Base-by-base conservation (phyloP, 1,140 invertebrate genomes). In the Anastatus disparis region DNA sequence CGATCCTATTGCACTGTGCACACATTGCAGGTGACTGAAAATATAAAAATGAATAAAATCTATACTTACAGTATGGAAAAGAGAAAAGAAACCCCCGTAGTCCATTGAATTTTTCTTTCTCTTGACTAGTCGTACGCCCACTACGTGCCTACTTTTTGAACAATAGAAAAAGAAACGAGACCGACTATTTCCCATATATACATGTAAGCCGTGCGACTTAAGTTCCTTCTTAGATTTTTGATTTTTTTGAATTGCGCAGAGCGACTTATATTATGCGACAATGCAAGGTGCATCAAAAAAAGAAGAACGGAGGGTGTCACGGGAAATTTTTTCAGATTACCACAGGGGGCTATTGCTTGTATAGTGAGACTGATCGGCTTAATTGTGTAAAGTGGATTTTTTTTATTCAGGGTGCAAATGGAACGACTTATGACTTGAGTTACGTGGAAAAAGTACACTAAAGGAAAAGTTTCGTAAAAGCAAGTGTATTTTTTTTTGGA, bases 81-180 rank as follows among this genome's bases (percentile, higher is more conserved):
- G 72, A 46, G 61, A 31, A 10, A 3, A 56, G 20, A 56, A 56
- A 6, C 38, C 20, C 59, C 58, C n/a, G n/a, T 55, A 72, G 74
- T 56, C 72, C 75, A 77, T 82, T 79, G 76, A 77, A 75, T 78
- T 81, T 75, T 75, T 75, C 73, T n/a, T n/a, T 75, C 77, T 77
- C 69, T 76, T 67, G 59, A 73, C 70, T 62, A 77, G 75, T 42
- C 76, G 80, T 78, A 78, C 80, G 80, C 80, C 80, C 74, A 82
- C 79, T 80, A 78, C 69, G 70, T 78, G 78, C 78, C 79, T 73
- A 78, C 77, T 78, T 77, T 76, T 76, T 68, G 74, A 66, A 74
- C 63, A 35, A 35, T 35, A 10, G 10, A 10, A 4, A 76, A 75
- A 75, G 61, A 27, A 31, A 50, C 46, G 20, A 50, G 29, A 53